Base-by-base conservation (phyloP, 2,113 vertebrate genomes). In the Siphamia tubifer region DNA sequence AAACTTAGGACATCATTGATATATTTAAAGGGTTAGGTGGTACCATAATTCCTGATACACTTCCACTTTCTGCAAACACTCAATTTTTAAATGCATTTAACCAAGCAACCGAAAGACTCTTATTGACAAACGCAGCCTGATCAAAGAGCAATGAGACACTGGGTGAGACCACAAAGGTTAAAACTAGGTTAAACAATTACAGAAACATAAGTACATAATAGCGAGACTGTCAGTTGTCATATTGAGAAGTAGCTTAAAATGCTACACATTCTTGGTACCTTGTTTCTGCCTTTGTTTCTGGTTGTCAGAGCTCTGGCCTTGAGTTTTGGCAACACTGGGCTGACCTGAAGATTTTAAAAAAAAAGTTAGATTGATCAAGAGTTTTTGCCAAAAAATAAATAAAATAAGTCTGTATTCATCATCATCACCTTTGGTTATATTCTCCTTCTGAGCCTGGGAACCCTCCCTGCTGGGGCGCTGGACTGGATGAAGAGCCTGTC, bases 211-310 rank as follows among this genome's bases (percentile, higher is more conserved):
- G n/a, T n/a, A n/a, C n/a, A n/a, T n/a, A n/a, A n/a, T n/a, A n/a
- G n/a, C n/a, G n/a, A n/a, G n/a, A n/a, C 5, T 8, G 6, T 48
- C 6, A 30, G 7, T n/a, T n/a, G n/a, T n/a, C n/a, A n/a, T n/a
- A n/a, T n/a, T 10, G 2, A 38, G 2, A 21, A 24, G 25, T 17
- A 1, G 11, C 7, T 51, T 5, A 2, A 1, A 43, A n/a, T n/a
- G n/a, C n/a, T n/a, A n/a, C n/a, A n/a, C n/a, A n/a, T 4, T 1
- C 6, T 13, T 11, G 1, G 0, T 0, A 99, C 96, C 96, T 85
- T 94, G 94, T 87, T 96, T 90, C 83, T 94, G 91, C 76, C 94
- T 96, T 94, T 80, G 94, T 88, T 91, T 93, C 92, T 74, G 91
- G 89, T 51, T 90, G 71, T 82, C 84, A 3, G 45, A 30, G 3